Evolutionary conservation across 2,797 vertebrate species (phyloP).

Genomic region (Anguilla megastoma): DNA sequence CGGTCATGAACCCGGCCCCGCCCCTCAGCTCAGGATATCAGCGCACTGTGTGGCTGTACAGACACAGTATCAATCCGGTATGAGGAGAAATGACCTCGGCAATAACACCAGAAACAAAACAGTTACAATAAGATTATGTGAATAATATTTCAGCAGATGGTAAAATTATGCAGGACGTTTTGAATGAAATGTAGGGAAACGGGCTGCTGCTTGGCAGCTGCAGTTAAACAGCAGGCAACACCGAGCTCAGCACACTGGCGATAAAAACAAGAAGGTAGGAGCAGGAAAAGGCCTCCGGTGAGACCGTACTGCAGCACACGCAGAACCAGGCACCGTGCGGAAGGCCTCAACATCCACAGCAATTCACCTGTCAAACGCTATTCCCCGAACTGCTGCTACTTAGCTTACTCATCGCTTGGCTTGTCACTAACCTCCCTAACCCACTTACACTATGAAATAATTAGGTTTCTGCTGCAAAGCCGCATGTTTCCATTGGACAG

Average conservation of each 20-base stretch:
- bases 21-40: background rate
- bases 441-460: background rate
- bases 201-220: too few species aligned
- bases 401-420: background rate
- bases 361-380: too few species aligned
- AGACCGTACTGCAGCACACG: background rate
- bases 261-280: background rate
- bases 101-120: background rate
- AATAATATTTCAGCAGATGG: background rate
- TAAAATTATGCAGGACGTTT: background rate
- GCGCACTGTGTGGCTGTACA: background rate
- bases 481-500: background rate
- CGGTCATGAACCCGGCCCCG: too few species aligned
- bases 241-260: too few species aligned
- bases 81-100: background rate
- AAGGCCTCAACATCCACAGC: too few species aligned
- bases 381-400: background rate
- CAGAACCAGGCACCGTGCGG: too few species aligned
- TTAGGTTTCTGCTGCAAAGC: background rate
- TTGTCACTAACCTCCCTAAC: background rate
- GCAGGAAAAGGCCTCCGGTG: background rate
- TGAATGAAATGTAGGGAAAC: background rate
- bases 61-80: background rate
- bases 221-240: background rate
- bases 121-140: background rate